These are phyloP conservation scores for Xestobium rufovillosum DNA, from an alignment of 2,888 invertebrate species.

Conservation along the genomic window DNA sequence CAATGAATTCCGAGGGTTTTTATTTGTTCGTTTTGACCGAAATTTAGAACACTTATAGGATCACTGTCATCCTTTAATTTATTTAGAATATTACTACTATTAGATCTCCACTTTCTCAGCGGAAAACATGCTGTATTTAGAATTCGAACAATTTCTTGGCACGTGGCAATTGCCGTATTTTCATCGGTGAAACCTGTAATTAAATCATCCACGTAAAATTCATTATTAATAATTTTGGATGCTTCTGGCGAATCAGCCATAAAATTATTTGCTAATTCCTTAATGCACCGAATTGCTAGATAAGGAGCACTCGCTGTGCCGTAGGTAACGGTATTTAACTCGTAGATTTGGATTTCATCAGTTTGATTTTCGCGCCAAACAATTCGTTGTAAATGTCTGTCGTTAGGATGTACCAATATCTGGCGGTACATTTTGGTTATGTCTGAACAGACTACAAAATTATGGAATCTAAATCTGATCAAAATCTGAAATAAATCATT, in stretches of 20 bases:
- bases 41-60: conserved; percentile 1
- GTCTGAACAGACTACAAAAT: conserved; percentile 27
- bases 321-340: conserved; percentile 24
- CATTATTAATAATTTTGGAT: conserved; percentile 10
- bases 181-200: conserved; percentile 14
- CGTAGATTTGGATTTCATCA: conserved; percentile 17
- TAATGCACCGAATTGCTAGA: conserved; percentile 21
- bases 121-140: conserved; percentile 17
- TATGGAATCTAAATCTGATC: conserved; percentile 26
- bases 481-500: conserved; percentile 26
- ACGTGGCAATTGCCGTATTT: not conserved
- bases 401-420: conserved; percentile 21
- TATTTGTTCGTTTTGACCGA: not conserved
- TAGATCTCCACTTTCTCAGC: conserved; percentile 20
- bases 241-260: conserved; percentile 18
- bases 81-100: conserved; percentile 6
- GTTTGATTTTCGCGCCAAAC: conserved; percentile 19
- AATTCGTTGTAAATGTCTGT: conserved; percentile 24
- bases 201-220: conserved; percentile 24
- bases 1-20: not conserved
- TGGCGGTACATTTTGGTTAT: conserved; percentile 31
- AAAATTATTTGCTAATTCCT: conserved; percentile 19
- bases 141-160: conserved; percentile 3
- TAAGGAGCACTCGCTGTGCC: conserved; percentile 22
- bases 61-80: conserved; percentile 1